These are phyloP conservation scores for Ascaphus truei DNA, from an alignment of 2,113 vertebrate species.

Conservation along the genomic window DNA sequence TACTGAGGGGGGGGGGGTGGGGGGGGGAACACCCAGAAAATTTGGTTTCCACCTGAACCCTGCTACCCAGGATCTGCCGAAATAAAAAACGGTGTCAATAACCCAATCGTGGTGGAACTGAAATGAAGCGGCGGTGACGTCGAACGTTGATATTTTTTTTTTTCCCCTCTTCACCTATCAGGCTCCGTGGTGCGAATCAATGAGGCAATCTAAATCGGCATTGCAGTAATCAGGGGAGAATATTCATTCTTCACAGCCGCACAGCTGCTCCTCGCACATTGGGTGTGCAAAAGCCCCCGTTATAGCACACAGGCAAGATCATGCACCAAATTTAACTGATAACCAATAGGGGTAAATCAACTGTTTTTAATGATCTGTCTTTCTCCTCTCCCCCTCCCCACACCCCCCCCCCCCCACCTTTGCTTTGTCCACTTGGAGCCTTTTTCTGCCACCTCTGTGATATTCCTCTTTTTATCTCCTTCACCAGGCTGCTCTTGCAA, in stretches of 20 bases:
- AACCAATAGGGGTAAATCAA: neutral
- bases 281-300: neutral
- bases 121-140: slow-evolving; percentile 54
- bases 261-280: slow-evolving; percentile 28
- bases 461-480: slow-evolving; percentile 11
- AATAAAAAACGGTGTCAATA: slow-evolving; percentile 43
- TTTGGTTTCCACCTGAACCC: slow-evolving; percentile 45
- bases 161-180: slow-evolving; percentile 43
- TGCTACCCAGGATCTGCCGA: slow-evolving; percentile 38
- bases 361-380: neutral
- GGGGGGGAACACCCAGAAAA: neutral
- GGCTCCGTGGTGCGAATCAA: slow-evolving; percentile 46
- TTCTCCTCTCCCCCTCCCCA: slow-evolving; percentile 16
- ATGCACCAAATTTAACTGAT: slow-evolving; percentile 35
- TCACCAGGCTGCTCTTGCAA: slow-evolving; percentile 30
- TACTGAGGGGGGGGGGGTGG: neutral
- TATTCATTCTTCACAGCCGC: slow-evolving; percentile 31
- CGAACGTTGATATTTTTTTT: slow-evolving; percentile 31
- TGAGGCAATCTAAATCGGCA: slow-evolving; percentile 33
- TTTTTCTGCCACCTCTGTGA: slow-evolving; percentile 10
- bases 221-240: slow-evolving; percentile 33
- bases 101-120: slow-evolving; percentile 61
- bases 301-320: neutral
- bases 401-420: slow-evolving; percentile 12
- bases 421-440: neutral